Evolutionary conservation across 1,140 invertebrate species (phyloP).

Genomic region (Drosophila trapezifrons): DNA sequence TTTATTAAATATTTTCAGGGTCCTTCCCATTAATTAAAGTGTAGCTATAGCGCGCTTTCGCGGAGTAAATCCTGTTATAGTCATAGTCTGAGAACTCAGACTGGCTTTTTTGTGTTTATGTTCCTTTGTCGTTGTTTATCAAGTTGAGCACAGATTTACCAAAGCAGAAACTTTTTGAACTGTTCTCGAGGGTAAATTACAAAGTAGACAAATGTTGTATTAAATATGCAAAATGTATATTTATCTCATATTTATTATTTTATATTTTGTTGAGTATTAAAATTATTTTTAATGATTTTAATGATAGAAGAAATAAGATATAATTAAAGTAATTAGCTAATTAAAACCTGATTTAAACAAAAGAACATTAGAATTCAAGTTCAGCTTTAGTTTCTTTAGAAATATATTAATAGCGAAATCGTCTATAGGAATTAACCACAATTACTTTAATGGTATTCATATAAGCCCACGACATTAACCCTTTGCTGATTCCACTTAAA

Average conservation of each 20-base stretch:
- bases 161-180: conserved; percentile 25
- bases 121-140: conserved; percentile 44
- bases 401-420: not conserved
- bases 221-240: not conserved
- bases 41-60: conserved; percentile 9
- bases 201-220: not conserved
- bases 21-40: not conserved
- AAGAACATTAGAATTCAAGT: not conserved
- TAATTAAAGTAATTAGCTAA: not conserved
- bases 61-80: conserved; percentile 23
- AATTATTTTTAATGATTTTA: not conserved
- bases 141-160: conserved; percentile 31
- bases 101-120: conserved; percentile 32
- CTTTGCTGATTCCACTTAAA: conserved; percentile 15
- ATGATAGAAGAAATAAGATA: not conserved
- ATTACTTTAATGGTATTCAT: conserved; percentile 10
- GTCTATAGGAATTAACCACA: not conserved
- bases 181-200: conserved; percentile 1
- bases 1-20: not conserved
- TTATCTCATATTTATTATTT: not conserved
- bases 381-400: not conserved
- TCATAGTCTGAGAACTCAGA: conserved; percentile 10
- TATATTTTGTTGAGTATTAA: not conserved
- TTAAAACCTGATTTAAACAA: not conserved
- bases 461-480: conserved; percentile 11